Base-by-base conservation (phyloP, 2,888 invertebrate genomes). In the Chouioia cunea region DNA sequence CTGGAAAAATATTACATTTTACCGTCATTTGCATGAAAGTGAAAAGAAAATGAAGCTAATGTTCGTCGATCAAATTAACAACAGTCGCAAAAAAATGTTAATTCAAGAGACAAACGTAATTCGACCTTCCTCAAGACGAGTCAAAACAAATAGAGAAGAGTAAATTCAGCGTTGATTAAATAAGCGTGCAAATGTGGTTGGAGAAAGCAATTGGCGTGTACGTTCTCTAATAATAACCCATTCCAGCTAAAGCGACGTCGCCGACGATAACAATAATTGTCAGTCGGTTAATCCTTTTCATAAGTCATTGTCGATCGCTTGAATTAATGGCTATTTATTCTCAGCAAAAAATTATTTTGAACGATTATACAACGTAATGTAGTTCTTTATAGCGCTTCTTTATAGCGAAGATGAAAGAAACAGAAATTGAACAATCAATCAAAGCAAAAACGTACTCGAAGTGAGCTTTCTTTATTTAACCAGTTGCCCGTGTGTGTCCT, bases 191-290 rank as follows among this genome's bases (percentile, higher is more conserved):
- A 14, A 16, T n/a, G 2, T n/a, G n/a, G n/a, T n/a, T n/a, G n/a
- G n/a, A 22, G 16, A 20, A 50, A 27, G n/a, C 54, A 54, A 54
- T 54, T 54, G 54, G 23, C 53, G 53, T 27, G 16, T 10, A 20
- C 22, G 2, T n/a, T n/a, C 53, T 14, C 23, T 53, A 53, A 53
- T 53, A 54, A 27, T n/a, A 10, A 16, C 6, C 16, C 23, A n/a
- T n/a, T 23, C 53, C 23, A 3, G 53, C 15, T 27, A 16, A 14
- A 27, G 23, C 16, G 54, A 27, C 54, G 23, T 27, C 54, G n/a
- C n/a, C n/a, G n/a, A n/a, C n/a, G n/a, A n/a, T n/a, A 23, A 16
- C 54, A 15, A 54, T 54, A 54, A 54, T 54, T 23, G 4, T 27
- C 18, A 23, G 2, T 23, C 50, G 18, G 50, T 14, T 54, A 23